Conservation (phyloP, 2,888 invertebrate species). For the Megastigmus dorsalis region DNA sequence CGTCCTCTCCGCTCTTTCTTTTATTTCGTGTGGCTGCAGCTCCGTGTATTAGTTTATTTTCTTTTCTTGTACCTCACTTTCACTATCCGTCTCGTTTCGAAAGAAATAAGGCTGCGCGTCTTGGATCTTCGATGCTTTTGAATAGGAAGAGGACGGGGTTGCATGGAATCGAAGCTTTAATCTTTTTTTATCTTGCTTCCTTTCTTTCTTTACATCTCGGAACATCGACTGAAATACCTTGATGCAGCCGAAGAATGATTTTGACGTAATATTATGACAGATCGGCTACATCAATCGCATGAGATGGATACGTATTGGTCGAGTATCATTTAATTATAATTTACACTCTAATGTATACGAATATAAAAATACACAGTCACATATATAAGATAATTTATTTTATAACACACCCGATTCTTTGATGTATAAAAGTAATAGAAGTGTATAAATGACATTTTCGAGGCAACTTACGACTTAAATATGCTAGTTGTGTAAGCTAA, state of each 20-base stretch:
- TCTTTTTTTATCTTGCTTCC: neutral
- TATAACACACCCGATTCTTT: too few species aligned
- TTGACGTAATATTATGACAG: constrained; percentile 29
- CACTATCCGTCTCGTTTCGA: constrained; percentile 28
- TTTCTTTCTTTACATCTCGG: neutral
- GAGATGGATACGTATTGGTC: neutral
- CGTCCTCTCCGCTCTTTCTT: neutral
- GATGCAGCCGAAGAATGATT: neutral
- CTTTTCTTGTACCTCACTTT: neutral
- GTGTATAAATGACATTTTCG: too few species aligned
- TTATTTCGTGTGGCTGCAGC: neutral
- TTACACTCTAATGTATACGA: neutral
- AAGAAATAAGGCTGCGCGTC: neutral
- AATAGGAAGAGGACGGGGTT: constrained; percentile 23
- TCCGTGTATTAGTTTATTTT: neutral
- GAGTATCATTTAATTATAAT: neutral
- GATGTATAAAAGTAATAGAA: too few species aligned
- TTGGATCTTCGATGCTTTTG: neutral
- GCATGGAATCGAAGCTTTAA: constrained; percentile 16
- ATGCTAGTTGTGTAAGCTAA: too few species aligned
- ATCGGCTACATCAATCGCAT: neutral
- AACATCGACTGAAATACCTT: neutral
- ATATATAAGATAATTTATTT: too few species aligned
- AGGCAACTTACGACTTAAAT: too few species aligned
- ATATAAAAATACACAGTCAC: neutral